These are phyloP conservation scores for Siniperca scherzeri DNA, from an alignment of 2,797 vertebrate genomes.

Conservation along the genomic window DNA sequence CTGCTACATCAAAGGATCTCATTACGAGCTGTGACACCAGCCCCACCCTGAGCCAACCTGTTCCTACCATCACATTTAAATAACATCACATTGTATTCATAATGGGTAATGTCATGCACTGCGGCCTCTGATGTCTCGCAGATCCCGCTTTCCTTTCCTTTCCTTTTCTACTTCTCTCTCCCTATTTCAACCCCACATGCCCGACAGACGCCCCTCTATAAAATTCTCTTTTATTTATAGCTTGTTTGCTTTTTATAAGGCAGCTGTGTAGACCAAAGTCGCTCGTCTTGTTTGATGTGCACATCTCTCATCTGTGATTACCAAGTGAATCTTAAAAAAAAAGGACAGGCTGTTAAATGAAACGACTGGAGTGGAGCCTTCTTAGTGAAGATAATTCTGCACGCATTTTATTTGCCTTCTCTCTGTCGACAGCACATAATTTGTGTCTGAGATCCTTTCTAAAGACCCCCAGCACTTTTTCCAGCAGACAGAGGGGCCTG, in stretches of 20 bases:
- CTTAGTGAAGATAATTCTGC: slow-evolving; percentile 75
- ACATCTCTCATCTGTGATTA: slow-evolving; percentile 86
- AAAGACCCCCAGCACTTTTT: slow-evolving; percentile 27
- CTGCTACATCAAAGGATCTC: slow-evolving; percentile 89
- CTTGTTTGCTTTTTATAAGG: slow-evolving; percentile 89
- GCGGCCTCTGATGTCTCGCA: slow-evolving; percentile 77
- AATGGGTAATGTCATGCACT: slow-evolving; percentile 83
- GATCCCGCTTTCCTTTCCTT: slow-evolving; percentile 50
- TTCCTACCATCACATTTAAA: slow-evolving; percentile 84
- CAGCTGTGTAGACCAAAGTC: slow-evolving; percentile 84
- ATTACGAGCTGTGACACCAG: slow-evolving; percentile 83
- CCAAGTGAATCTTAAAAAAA: slow-evolving; percentile 78
- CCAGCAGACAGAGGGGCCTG: slow-evolving; percentile 29
- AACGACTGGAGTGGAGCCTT: slow-evolving; percentile 79
- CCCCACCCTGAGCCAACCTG: slow-evolving; percentile 82
- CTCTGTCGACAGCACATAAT: slow-evolving; percentile 66
- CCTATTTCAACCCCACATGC: slow-evolving; percentile 71
- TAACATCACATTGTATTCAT: slow-evolving; percentile 84
- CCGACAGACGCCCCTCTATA: slow-evolving; percentile 86
- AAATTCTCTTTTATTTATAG: slow-evolving; percentile 89
- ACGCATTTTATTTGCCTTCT: slow-evolving; percentile 74
- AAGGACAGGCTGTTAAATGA: slow-evolving; percentile 83
- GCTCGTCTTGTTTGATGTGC: slow-evolving; percentile 86
- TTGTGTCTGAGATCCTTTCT: slow-evolving; percentile 47
- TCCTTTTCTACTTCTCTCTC: slow-evolving; percentile 55